These are phyloP conservation scores for Sinonovacula constricta DNA, from an alignment of 1,140 invertebrate species.

Conservation along the genomic window DNA sequence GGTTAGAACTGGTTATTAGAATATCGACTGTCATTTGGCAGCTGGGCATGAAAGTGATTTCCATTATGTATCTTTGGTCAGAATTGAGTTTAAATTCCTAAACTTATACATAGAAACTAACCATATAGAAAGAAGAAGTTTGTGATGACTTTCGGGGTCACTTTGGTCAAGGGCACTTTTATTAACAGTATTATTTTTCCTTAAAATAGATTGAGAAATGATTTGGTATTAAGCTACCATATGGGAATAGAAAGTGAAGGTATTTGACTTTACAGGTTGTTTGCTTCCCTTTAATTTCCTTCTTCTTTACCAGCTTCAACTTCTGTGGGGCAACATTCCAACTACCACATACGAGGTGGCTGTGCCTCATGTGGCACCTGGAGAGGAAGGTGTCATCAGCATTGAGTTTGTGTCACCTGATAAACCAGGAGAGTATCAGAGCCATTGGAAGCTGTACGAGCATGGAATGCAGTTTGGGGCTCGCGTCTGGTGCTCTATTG, in stretches of 20 bases:
- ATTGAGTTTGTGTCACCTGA: slow-evolving; percentile 71
- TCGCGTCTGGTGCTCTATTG: slow-evolving; percentile 75
- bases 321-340: slow-evolving; percentile 65
- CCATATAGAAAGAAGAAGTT: not conserved
- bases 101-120: too few relatives aligned
- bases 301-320: slow-evolving; percentile 57
- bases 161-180: not conserved
- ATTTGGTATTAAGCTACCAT: not conserved
- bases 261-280: not conserved
- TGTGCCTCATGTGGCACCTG: slow-evolving; percentile 68
- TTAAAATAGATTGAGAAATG: not conserved
- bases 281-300: not conserved
- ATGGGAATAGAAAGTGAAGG: not conserved
- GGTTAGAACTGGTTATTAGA: too few relatives aligned
- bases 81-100: too few relatives aligned
- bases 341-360: slow-evolving; percentile 55
- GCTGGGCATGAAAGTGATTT: too few relatives aligned
- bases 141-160: not conserved
- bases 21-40: too few relatives aligned
- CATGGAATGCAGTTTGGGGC: slow-evolving; percentile 74
- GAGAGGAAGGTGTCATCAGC: slow-evolving; percentile 71
- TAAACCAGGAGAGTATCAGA: slow-evolving; percentile 74
- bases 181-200: not conserved
- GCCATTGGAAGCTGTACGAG: slow-evolving; percentile 76
- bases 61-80: too few relatives aligned